Base-by-base conservation (phyloP, 2,113 vertebrate genomes). In the Xiphias gladius region DNA sequence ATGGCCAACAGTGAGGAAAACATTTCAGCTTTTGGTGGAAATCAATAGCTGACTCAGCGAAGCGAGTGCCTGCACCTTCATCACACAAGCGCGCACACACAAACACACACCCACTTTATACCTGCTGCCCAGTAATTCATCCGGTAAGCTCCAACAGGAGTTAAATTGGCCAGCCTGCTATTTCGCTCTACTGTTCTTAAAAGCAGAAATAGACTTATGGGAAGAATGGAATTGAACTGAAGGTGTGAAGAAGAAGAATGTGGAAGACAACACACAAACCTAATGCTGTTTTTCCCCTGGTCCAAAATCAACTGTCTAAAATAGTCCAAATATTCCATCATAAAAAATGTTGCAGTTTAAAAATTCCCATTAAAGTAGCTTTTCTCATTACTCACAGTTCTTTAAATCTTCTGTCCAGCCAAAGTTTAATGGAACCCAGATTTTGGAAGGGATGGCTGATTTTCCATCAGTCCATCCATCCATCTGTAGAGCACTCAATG, bases 1-100 rank as follows among this genome's bases (percentile, higher is more conserved):
- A 46, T 46, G 43, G 43, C 43, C 43, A 46, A 43, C 11, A 43
- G 2, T 50, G 46, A 19, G 46, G 46, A 50, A 50, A 17, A 20
- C 43, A 46, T 46, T 46, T 14, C 13, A 16, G 59, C 28, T 70
- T 54, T 83, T 83, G 80, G 59, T 80, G 72, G 72, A 83, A 83
- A 76, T 80, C 80, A 63, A 67, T 50, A 17, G 46, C 17, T 50
- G 43, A 35, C 66, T 72, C 37, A 67, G 5, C 80, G 12, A 35
- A 68, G 68, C 8, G 20, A 52, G 68, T 20, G 37, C 39, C 78
- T 57, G 71, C 52, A 78, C 24, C 41, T 48, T 78, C 46, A 24
- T n/a, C 48, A 59, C 20, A 32, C 39, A 41, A 19, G 1, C 30
- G 13, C 35, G 7, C 35, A 35, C 1, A 35, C 1, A 35, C 35